Base-by-base conservation (phyloP, 2,888 invertebrate genomes). In the Myopa testacea region DNA sequence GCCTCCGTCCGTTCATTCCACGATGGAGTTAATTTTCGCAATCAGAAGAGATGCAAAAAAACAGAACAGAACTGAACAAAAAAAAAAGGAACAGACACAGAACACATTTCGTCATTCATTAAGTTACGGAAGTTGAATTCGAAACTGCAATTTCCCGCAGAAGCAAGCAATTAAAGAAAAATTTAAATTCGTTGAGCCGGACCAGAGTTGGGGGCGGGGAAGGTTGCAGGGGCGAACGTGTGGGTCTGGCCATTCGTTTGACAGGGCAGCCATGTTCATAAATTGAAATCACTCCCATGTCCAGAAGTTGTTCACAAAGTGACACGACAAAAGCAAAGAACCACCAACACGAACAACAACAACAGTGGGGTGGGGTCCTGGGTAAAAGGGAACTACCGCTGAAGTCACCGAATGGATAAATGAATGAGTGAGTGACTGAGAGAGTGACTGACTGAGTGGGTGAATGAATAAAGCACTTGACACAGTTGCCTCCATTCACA, bases 121-220 rank as follows among this genome's bases (percentile, higher is more conserved):
- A 89, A 89, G 87, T 87, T 87, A 87, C 89, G 89, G 89, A 89
- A 89, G 89, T 89, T 88, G 87, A 88, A 88, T 88, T 89, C 88
- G 88, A 88, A 88, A 89, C 88, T 87, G 89, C 88, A 89, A 89
- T 89, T 89, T 89, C 89, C 89, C 88, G 86, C 87, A 88, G 87
- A 88, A 89, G 87, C 88, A 88, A 89, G 87, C 88, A 88, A 87
- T 87, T 87, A 87, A 84, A 86, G 87, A 87, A 86, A 87, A 86
- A 84, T 86, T 87, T 86, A 86, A 87, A 87, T 87, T 86, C 86
- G 84, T 85, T 86, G 83, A 82, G 84, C 82, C 79, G 83, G 75
- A 67, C 76, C 55, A 62, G 55, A 69, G 50, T 38, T 45, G 50
- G 55, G 79, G 80, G 77, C 80, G 80, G 72, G 10, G n/a, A 52